Percentiles rank a stretch among this genome's conserved stretches.
Evolutionary conservation across 2,113 vertebrate genomes (phyloP).

Genomic region (Xyliphius kryptos): DNA sequence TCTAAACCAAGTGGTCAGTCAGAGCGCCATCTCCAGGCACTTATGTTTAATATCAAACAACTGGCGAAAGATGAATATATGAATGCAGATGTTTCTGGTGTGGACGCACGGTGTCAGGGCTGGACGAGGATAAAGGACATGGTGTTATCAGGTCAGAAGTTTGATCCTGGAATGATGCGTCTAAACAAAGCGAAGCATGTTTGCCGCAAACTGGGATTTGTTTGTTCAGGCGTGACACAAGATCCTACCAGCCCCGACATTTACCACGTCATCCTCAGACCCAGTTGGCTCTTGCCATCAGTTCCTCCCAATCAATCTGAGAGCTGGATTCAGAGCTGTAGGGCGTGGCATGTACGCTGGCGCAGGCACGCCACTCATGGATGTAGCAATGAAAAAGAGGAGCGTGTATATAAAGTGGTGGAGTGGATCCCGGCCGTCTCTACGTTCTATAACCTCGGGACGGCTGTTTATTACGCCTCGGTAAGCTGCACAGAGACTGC

Average conservation of each 20-base stretch:
- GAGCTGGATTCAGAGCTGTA: constrained; percentile 57
- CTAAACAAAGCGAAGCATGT: constrained; percentile 49
- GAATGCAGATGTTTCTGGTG: too few relatives aligned
- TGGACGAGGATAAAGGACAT: constrained; percentile 56
- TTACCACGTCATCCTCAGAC: constrained; percentile 50
- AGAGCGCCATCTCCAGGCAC: constrained; percentile 53
- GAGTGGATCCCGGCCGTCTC: constrained; percentile 71
- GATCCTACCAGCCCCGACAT: constrained; percentile 24
- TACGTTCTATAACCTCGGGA: constrained; percentile 78
- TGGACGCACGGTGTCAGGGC: constrained; percentile 48
- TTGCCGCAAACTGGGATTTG: constrained; percentile 57
- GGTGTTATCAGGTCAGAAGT: constrained; percentile 42
- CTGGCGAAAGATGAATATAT: constrained; percentile 36
- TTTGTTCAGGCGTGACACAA: constrained; percentile 63
- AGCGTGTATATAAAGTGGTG: constrained; percentile 58
- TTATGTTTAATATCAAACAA: constrained; percentile 67
- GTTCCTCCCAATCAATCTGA: constrained; percentile 25
- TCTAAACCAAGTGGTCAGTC: neutral
- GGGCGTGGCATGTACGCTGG: constrained; percentile 13
- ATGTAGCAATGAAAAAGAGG: constrained; percentile 55
- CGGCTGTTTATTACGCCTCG: constrained; percentile 78
- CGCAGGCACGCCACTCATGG: constrained; percentile 29
- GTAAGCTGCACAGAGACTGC: constrained; percentile 69
- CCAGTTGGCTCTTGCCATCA: constrained; percentile 44
- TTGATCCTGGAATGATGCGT: neutral